Base-by-base conservation (phyloP, 53 echinoderm and acorn worm genomes). In the Henricia sp. region DNA sequence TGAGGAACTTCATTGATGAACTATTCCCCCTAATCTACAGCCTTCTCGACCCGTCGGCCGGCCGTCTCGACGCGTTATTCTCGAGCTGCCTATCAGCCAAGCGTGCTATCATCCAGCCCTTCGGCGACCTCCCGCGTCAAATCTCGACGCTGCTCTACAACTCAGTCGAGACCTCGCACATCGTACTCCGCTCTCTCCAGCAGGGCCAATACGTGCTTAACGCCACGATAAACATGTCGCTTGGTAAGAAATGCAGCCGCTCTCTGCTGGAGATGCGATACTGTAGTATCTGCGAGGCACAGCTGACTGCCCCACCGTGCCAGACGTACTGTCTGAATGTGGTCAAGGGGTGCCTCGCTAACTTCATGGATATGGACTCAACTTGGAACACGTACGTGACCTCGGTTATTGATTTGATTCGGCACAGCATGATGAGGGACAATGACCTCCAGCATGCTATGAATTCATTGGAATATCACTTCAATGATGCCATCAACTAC, bases 321-420 rank as follows among this genome's bases (percentile, higher is more conserved):
- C 89, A 87, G 42, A 74, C 93, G 44, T 93, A 82, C 85, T 96
- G 96, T 70, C 68, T 93, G 48, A 96, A 96, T 66, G 96, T 96
- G 29, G 87, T 96, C 84, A 93, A 93, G 57, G 96, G 96, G 14
- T 96, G 96, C 72, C 87, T 96, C 57, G 96, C 96, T 12, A 96
- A 93, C 74, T 93, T 93, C 74, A 86, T 93, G 86, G 96, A 96
- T 52, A 35, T 96, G 36, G 93, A 96, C 43, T 62, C 78, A 26
- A 80, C 91, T 24, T 96, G 96, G 96, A 74, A 83, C 52, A 72
- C 68, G 25, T 96, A 96, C 38, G 93, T 96, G 11, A 85, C 90
- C 12, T 56, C 74, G 8, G 95, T 95, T 0, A 91, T 95, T 3
- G 90, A 92, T 44, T 83, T 95, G 62, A 88, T 95, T 21, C 82